These are phyloP conservation scores for Panzeria rudis DNA, from an alignment of 2,888 invertebrate genomes.

Conservation along the genomic window DNA sequence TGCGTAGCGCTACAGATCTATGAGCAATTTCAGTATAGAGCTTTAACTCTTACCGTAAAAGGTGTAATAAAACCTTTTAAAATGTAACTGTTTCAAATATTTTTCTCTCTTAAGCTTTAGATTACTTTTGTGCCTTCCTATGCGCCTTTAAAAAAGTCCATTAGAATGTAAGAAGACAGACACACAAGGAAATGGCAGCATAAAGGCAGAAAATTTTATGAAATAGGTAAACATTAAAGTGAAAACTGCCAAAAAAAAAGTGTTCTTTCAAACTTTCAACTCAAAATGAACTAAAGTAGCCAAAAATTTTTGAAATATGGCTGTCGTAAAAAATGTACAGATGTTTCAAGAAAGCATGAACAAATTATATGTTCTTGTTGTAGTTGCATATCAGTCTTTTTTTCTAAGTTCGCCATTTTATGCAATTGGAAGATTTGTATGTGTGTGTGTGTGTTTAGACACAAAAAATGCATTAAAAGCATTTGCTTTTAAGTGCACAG, in stretches of 20 bases:
- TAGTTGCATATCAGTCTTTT: background rate
- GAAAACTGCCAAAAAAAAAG: background rate
- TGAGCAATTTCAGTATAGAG: too few species aligned
- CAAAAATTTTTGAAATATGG: background rate
- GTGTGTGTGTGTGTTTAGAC: background rate
- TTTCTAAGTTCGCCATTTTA: background rate
- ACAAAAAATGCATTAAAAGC: background rate
- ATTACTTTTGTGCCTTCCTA: too few species aligned
- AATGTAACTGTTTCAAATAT: too few species aligned
- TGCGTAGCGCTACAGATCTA: too few species aligned
- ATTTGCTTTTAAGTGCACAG: background rate
- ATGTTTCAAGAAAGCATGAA: background rate
- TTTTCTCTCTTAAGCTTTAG: too few species aligned
- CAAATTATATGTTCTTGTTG: slow-evolving; percentile 3
- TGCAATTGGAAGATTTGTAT: background rate
- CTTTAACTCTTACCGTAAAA: too few species aligned
- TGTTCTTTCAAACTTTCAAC: slow-evolving; percentile 7
- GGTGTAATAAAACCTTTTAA: too few species aligned
- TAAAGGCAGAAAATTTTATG: background rate
- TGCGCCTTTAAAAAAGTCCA: background rate
- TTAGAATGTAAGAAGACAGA: background rate
- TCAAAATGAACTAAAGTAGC: background rate
- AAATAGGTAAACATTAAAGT: background rate
- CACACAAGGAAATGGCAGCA: background rate
- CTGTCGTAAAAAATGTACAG: background rate